These are phyloP conservation scores for Aurelia coerulea DNA, from an alignment of 30 jellyfish, hydroid and myxozoan genomes.

Conservation along the genomic window DNA sequence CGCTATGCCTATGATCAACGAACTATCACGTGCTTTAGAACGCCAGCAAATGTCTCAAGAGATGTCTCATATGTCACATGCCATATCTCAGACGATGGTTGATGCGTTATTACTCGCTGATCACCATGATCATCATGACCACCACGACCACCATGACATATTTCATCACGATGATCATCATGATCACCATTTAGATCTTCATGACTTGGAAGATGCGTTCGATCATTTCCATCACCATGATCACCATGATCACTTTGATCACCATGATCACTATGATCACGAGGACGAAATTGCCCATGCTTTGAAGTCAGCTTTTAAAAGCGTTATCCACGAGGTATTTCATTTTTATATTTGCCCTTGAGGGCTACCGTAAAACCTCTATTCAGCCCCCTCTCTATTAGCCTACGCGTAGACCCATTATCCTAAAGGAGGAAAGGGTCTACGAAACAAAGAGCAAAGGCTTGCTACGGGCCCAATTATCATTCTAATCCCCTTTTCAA, in stretches of 20 bases:
- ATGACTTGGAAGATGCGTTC: conserved; percentile 47
- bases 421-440: too few species aligned
- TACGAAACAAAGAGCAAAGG: too few species aligned
- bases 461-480: too few species aligned
- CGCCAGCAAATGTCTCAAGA: conserved; percentile 93
- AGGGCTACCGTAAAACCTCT: too few species aligned
- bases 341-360: too few species aligned
- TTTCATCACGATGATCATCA: conserved; percentile 39
- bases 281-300: conserved; percentile 55
- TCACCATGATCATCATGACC: conserved; percentile 48
- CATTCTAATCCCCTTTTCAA: too few species aligned
- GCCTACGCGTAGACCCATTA: too few species aligned
- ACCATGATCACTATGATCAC: conserved; percentile 12
- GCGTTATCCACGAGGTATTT: conserved; percentile 56
- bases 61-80: conserved; percentile 76
- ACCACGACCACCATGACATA: conserved; percentile 4
- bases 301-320: conserved; percentile 44
- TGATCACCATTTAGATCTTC: conserved; percentile 37
- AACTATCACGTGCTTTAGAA: conserved; percentile 88
- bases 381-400: too few species aligned
- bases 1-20: conserved; percentile 84
- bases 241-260: too few species aligned
- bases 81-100: conserved; percentile 90
- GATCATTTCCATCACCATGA: conserved; percentile 47
- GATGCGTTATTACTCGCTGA: conserved; percentile 79